These are phyloP conservation scores for Ptychodera flava DNA, from an alignment of 35 echinoderm and acorn worm genomes.

Conservation along the genomic window DNA sequence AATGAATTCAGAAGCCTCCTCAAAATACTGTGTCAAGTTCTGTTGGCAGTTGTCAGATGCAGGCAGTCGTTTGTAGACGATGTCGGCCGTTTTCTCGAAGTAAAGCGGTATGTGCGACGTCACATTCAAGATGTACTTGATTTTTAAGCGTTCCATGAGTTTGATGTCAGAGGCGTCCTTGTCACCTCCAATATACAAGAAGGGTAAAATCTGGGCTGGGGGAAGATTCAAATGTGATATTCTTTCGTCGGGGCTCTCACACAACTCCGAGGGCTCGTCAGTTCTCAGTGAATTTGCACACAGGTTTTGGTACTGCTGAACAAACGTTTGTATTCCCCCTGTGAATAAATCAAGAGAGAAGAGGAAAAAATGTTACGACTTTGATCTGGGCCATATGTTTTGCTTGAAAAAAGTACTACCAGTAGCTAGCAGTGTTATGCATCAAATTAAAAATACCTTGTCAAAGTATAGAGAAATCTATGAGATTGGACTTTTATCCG, in stretches of 20 bases:
- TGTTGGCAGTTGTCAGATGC: conserved; percentile 60
- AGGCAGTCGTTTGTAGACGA: conserved; percentile 69
- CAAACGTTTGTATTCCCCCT: conserved; percentile 94
- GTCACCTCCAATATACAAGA: conserved; percentile 81
- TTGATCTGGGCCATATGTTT: no score
- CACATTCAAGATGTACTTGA: conserved; percentile 79
- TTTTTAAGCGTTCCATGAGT: conserved; percentile 44
- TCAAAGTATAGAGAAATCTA: no score
- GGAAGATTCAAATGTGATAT: conserved; percentile 25
- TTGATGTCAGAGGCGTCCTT: conserved; percentile 69
- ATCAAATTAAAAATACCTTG: no score
- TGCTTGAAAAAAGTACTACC: no score
- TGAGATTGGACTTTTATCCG: no score
- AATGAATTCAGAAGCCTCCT: conserved; percentile 80
- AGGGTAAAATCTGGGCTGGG: conserved; percentile 66
- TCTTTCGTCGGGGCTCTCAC: background rate
- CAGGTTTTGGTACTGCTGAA: conserved; percentile 43
- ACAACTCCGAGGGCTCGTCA: background rate
- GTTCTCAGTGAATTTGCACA: conserved; percentile 23
- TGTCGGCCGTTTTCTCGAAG: conserved; percentile 50
- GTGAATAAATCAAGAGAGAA: background rate
- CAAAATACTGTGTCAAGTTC: conserved; percentile 68
- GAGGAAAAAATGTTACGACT: background rate
- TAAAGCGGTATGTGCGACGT: conserved; percentile 82
- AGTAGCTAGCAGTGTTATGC: no score